These are phyloP conservation scores for Laticauda laticaudata DNA, from an alignment of 2,113 vertebrate genomes.

Conservation along the genomic window DNA sequence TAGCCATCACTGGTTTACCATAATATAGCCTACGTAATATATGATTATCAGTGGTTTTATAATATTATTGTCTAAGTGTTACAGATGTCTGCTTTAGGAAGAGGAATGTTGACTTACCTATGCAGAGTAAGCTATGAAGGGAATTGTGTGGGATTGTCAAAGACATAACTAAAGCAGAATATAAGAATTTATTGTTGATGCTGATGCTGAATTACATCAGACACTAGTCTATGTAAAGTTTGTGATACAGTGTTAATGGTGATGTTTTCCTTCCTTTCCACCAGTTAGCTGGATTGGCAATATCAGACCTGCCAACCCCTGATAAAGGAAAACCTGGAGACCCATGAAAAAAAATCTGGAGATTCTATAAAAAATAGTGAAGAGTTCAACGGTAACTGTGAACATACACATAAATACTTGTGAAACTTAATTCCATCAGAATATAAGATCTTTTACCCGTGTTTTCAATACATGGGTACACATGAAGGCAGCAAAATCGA, in stretches of 20 bases:
- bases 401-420: too few species aligned
- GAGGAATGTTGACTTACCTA: background rate
- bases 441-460: too few species aligned
- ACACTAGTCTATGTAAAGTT: background rate
- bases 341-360: too few species aligned
- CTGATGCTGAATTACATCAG: background rate
- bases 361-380: too few species aligned
- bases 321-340: too few species aligned
- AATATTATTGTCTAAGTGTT: background rate
- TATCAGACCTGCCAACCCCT: too few species aligned
- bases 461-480: too few species aligned
- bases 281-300: too few species aligned
- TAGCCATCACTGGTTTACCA: too few species aligned
- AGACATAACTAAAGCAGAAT: background rate
- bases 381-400: too few species aligned
- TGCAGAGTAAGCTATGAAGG: background rate
- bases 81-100: background rate
- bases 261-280: rapidly evolving
- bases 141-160: background rate
- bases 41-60: background rate
- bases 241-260: background rate
- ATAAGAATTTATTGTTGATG: background rate
- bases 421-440: too few species aligned
- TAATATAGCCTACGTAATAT: background rate
- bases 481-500: too few species aligned